A percentile compares a stretch with the other conserved stretches of the same genome.
These are phyloP conservation scores for Nothoprocta pentlandii DNA, from an alignment of 2,113 vertebrate species.

Conservation along the genomic window DNA sequence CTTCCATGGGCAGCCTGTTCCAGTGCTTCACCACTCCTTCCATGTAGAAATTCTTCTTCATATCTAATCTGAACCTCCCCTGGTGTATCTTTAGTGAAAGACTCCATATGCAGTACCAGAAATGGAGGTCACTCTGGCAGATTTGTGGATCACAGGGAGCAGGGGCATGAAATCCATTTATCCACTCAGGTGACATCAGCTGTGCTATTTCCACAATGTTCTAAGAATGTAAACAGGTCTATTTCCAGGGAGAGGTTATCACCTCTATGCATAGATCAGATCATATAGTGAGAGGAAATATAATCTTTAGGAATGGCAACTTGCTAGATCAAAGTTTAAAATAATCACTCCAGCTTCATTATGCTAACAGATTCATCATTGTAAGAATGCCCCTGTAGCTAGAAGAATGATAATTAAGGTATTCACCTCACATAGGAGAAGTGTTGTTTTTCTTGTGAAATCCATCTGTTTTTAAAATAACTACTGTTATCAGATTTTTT, in stretches of 20 bases:
- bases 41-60: too few relatives aligned
- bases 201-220: fast-evolving
- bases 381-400: fast-evolving
- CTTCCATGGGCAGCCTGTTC: too few relatives aligned
- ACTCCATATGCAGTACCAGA: fast-evolving
- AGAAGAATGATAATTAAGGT: background rate
- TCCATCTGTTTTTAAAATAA: background rate
- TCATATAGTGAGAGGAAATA: background rate
- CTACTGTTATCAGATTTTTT: background rate
- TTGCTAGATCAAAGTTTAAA: background rate
- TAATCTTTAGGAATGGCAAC: background rate
- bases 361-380: background rate
- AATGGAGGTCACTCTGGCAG: background rate
- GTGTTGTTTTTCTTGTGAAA: background rate
- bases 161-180: fast-evolving
- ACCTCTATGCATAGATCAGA: background rate
- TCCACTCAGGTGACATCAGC: background rate
- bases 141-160: background rate
- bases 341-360: background rate
- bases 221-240: background rate
- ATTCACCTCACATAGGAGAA: background rate
- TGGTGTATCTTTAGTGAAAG: background rate
- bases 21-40: too few relatives aligned
- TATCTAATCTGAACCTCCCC: too few relatives aligned
- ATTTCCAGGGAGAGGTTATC: background rate